These are phyloP conservation scores for Magallana ariakensis DNA, from an alignment of 1,140 invertebrate genomes.

Conservation along the genomic window DNA sequence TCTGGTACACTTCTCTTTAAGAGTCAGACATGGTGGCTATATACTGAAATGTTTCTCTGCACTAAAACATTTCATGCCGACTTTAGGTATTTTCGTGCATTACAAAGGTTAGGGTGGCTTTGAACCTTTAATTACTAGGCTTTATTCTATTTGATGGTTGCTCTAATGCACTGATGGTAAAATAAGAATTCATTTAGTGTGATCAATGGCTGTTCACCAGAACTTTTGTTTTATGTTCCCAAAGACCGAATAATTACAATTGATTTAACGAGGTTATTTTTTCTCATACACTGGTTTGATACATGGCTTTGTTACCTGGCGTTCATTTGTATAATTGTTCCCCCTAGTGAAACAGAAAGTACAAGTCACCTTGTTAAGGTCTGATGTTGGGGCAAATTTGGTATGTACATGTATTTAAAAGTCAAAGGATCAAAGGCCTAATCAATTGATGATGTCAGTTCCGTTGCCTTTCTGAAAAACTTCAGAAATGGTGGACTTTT, in stretches of 20 bases:
- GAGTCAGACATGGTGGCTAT: no score
- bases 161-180: neutral
- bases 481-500: no score
- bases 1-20: no score
- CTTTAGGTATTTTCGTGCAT: neutral
- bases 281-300: neutral
- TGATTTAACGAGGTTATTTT: neutral
- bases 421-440: no score
- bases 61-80: neutral
- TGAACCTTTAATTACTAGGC: neutral
- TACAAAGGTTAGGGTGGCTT: neutral
- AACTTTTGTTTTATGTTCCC: neutral
- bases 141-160: neutral
- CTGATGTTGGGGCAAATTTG: neutral
- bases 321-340: constrained; percentile 21
- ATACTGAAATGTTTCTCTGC: neutral
- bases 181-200: neutral
- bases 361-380: neutral
- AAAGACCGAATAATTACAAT: neutral
- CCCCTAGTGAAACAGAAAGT: constrained; percentile 4
- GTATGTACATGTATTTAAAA: neutral
- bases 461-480: no score
- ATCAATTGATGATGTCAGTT: no score
- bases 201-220: neutral
- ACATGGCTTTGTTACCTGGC: neutral